These are phyloP conservation scores for Cricetomys ansorgei DNA, from an alignment of 2,113 vertebrate genomes.

Conservation along the genomic window DNA sequence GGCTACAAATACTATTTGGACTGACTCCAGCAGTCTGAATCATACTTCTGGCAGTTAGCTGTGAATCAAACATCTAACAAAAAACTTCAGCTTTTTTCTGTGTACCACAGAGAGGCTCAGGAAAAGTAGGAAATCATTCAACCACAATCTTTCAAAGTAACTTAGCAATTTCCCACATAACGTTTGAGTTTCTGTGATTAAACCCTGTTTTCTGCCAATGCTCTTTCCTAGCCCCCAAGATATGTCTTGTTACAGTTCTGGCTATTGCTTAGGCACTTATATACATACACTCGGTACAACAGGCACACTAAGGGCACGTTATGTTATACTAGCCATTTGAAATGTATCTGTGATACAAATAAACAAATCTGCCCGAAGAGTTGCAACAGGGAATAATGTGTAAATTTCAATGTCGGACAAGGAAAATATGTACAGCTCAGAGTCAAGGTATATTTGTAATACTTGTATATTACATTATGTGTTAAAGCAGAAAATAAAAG, in stretches of 20 bases:
- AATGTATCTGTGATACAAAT: background rate
- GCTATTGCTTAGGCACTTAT: background rate
- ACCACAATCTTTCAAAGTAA: background rate
- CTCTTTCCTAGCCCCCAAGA: constrained; percentile 33
- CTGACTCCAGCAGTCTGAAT: constrained; percentile 37
- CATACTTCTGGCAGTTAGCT: constrained; percentile 45
- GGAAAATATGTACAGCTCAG: constrained; percentile 23
- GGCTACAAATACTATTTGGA: constrained; percentile 2
- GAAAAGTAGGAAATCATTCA: constrained; percentile 9
- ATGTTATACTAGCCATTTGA: constrained; percentile 22
- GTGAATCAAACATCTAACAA: constrained; percentile 13
- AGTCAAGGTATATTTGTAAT: background rate
- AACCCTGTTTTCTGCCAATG: constrained; percentile 23
- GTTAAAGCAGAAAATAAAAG: constrained; percentile 10
- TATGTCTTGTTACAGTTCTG: constrained; percentile 2
- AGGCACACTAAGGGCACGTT: constrained; percentile 11
- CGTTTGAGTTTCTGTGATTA: background rate
- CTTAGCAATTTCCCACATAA: background rate
- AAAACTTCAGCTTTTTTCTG: constrained; percentile 51
- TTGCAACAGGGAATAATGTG: background rate
- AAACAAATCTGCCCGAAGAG: background rate
- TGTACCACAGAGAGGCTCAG: constrained; percentile 47
- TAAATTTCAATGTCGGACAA: constrained; percentile 11
- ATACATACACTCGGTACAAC: constrained; percentile 26
- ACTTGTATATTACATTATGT: background rate